Base-by-base conservation (phyloP, 2,113 vertebrate species). In the Nibea coibor region DNA sequence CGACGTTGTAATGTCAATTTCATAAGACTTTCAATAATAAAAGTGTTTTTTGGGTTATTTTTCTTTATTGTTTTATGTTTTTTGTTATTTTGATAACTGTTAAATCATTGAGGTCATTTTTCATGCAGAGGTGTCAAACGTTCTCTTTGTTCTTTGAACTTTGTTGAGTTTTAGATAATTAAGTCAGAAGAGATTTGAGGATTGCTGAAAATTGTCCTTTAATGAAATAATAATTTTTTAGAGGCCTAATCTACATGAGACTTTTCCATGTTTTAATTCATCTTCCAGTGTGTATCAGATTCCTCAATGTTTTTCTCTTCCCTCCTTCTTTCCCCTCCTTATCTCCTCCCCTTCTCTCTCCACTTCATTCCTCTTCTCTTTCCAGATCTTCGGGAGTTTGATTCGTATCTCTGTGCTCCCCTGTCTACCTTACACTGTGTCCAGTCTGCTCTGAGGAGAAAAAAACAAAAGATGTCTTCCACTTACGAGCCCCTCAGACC, bases 301-400 rank as follows among this genome's bases (percentile, higher is more conserved):
- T 63, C 24, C 20, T 77, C 11, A 26, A 2, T 65, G 4, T 70
- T 5, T 20, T 56, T 54, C 47, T 51, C 24, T 72, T 67, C 39
- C 20, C 22, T n/a, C 66, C 17, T 19, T 43, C 28, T 73, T n/a
- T 63, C 20, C 19, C 4, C 4, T 35, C 28, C 5, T 35, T 17
- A 22, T 4, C 12, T 54, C n/a, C 35, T 20, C 14, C 43, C 57
- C 35, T 7, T 58, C 75, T 48, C 19, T 59, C 75, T 63, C 24
- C 51, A 2, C 54, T 57, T 74, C 28, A 8, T 64, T 80, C 64
- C 66, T 90, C 61, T 78, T 76, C 17, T 78, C 57, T 83, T 80
- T 86, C 78, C 84, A 95, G 94, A 93, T 94, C 94, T 88, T 89
- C 92, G 24, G 91, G 94, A 43, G 94, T 88, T 59, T 95, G 88